A percentile compares a stretch with the other conserved stretches of the same genome.
These are phyloP conservation scores for Melanostigma gelatinosum DNA, from an alignment of 2,113 vertebrate species.

Conservation along the genomic window DNA sequence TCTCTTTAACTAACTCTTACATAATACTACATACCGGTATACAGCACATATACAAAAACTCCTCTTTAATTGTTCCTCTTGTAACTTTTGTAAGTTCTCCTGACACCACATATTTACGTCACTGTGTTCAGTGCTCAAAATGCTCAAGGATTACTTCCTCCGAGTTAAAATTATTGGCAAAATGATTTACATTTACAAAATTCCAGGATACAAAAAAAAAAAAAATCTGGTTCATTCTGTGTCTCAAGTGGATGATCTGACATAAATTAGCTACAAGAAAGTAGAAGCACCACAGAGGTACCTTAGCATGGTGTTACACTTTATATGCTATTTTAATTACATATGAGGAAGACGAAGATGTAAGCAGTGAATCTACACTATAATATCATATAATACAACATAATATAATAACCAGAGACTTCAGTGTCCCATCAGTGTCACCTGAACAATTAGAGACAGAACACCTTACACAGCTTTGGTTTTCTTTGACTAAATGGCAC, in stretches of 20 bases:
- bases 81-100: not conserved
- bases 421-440: not conserved
- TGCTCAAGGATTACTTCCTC: not conserved
- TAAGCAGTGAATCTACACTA: not conserved
- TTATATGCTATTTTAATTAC: not conserved
- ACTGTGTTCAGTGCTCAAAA: not conserved
- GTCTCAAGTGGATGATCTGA: not conserved
- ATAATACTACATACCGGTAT: not conserved
- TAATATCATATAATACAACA: not conserved
- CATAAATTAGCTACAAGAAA: not conserved
- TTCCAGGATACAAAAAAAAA: not conserved
- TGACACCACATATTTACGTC: not conserved
- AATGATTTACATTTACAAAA: not conserved
- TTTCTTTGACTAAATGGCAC: not conserved
- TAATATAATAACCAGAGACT: not conserved
- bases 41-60: not conserved
- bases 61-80: conserved; percentile 1
- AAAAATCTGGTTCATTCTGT: not conserved
- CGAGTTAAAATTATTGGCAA: not conserved
- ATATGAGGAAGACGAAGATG: not conserved
- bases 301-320: not conserved
- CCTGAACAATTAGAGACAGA: not conserved
- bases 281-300: not conserved
- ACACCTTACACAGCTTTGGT: not conserved
- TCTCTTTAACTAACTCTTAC: not conserved